Conservation (phyloP, 1,140 invertebrate species). For the Zaprionus ghesquierei region DNA sequence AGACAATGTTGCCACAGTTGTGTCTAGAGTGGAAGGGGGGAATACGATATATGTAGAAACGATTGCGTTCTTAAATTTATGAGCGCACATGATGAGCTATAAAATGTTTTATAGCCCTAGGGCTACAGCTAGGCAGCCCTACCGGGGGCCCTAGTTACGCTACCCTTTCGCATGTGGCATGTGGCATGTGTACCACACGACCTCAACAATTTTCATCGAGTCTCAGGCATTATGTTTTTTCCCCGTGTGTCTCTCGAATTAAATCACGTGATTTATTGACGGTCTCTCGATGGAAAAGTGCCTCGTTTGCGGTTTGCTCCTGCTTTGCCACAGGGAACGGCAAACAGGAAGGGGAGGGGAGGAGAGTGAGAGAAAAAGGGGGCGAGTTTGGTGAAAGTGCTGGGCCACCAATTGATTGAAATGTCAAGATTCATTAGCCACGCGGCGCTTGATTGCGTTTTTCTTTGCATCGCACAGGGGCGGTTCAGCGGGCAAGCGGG, state of each 20-base stretch:
- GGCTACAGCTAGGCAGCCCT: not conserved
- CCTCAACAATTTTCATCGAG: slow-evolving; percentile 68
- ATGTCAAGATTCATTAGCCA: slow-evolving; percentile 76
- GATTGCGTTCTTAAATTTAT: slow-evolving; percentile 76
- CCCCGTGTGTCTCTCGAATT: slow-evolving; percentile 59
- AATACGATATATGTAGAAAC: slow-evolving; percentile 25
- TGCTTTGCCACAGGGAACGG: not conserved
- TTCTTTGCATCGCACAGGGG: slow-evolving; percentile 17
- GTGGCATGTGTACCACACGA: slow-evolving; percentile 30
- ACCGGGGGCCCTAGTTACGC: slow-evolving; percentile 28
- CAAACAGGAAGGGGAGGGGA: not conserved
- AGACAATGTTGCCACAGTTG: slow-evolving; percentile 23
- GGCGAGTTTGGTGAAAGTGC: slow-evolving; percentile 48
- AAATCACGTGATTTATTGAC: slow-evolving; percentile 76
- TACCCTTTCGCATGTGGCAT: slow-evolving; percentile 38
- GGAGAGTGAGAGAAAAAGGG: not conserved
- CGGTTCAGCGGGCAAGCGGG: slow-evolving; percentile 24
- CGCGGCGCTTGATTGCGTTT: slow-evolving; percentile 22
- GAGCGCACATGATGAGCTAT: slow-evolving; percentile 75
- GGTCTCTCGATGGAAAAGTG: slow-evolving; percentile 45
- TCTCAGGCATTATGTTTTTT: slow-evolving; percentile 30
- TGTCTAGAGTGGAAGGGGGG: not conserved
- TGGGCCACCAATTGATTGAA: slow-evolving; percentile 58
- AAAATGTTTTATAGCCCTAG: slow-evolving; percentile 70
- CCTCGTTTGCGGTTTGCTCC: slow-evolving; percentile 1